phyloP scores from a whole-genome alignment of 2,113 vertebrate genomes.

The Elephas maximus region DNA sequence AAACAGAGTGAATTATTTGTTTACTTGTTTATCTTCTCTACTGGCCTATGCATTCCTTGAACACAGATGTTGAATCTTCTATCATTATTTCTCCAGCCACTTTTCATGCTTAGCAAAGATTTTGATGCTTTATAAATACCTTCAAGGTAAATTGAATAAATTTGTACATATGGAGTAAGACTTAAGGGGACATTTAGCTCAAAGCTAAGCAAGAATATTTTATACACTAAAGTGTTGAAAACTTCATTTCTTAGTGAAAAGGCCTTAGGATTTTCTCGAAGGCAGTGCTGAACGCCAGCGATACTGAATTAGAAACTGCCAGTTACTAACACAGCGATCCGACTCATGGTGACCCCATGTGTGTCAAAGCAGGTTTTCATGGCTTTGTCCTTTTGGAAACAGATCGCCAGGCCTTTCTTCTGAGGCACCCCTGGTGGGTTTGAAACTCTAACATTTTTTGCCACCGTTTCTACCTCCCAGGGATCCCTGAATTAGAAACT shows the following conservation, averaged over 20 bases:
- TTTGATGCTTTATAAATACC: slow-evolving; percentile 22
- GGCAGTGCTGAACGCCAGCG: background rate
- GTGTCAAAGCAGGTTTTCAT: background rate
- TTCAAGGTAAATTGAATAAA: background rate
- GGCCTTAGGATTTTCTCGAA: background rate
- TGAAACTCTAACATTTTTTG: background rate
- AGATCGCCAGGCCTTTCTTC: background rate
- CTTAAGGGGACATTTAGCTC: background rate
- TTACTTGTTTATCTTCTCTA: background rate
- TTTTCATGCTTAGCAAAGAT: background rate
- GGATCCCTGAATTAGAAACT: background rate
- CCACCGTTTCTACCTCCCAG: too few relatives aligned
- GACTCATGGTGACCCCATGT: background rate
- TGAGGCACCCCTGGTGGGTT: background rate
- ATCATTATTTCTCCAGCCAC: background rate
- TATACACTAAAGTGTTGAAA: background rate
- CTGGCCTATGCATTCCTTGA: background rate
- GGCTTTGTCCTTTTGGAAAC: background rate
- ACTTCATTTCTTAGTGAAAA: background rate
- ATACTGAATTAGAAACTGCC: background rate
- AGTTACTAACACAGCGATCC: background rate
- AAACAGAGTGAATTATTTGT: background rate
- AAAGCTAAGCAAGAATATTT: background rate
- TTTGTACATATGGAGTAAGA: slow-evolving; percentile 30
- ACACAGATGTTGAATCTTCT: background rate